Base-by-base conservation (phyloP, 2,888 invertebrate genomes). In the Crioceris asparagi region DNA sequence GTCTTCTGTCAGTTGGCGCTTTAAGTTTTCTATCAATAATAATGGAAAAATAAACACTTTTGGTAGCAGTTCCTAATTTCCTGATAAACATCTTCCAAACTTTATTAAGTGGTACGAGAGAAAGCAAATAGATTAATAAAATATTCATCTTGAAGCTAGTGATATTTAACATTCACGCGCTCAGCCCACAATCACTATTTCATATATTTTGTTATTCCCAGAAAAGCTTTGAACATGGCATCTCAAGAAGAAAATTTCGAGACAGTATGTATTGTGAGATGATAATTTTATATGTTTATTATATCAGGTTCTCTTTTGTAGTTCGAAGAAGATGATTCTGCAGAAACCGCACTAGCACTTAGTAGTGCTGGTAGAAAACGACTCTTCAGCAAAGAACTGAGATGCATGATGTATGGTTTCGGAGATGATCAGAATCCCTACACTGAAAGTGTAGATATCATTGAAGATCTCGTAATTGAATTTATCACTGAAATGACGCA, bases 401-500 rank as follows among this genome's bases (percentile, higher is more conserved):
- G 93, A 18, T 91, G 92, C 53, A 98, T 98, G 97, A 94, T 98
- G 92, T 99, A 92, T 63, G 98, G 98, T 0, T 98, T 98, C 71
- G 98, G 98, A 3, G 98, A 98, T 64, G 97, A 98, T 61, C 92
- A 93, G 62, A 97, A 96, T 68, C 97, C 98, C 0, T 97, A 93
- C 57, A 97, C 97, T 2, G 97, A 98, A 67, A 94, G 94, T 60
- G 94, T 98, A 0, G 97, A 98, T 62, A 74, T 96, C 31, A 70
- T 98, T 32, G 98, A 99, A 67, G 96, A 98, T 64, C 68, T 99
- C 31, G 96, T 97, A 1, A 90, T 97, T 49, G 94, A 97, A 67
- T 98, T 92, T 63, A 90, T 97, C 17, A 90, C 90, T 2, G 93
- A 96, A 70, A 93, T 88, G 70, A 85, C 85, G 2, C 83, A 83